Conservation (phyloP, 2,113 vertebrate species). For the Micronisus gabar region DNA sequence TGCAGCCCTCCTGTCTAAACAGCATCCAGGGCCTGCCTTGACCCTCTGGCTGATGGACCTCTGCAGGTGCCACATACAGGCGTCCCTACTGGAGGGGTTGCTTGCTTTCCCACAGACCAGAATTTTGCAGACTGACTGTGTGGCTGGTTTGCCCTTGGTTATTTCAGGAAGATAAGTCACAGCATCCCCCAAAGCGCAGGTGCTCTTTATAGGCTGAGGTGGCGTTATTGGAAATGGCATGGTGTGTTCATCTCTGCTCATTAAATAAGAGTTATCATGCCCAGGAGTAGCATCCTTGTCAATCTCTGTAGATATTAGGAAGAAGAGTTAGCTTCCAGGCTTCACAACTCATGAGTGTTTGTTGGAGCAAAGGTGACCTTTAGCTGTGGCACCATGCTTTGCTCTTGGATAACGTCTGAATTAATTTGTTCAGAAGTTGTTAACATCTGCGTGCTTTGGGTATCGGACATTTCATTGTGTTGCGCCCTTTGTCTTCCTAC, state of each 20-base stretch:
- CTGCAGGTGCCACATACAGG: neutral
- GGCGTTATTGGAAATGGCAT: accelerated
- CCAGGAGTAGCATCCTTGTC: neutral
- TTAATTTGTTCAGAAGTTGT: neutral
- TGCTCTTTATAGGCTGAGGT: neutral
- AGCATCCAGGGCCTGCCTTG: neutral
- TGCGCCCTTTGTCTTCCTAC: neutral
- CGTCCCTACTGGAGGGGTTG: neutral
- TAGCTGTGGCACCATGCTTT: neutral
- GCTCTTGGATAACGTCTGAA: neutral
- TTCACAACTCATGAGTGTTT: neutral
- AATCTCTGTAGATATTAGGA: neutral
- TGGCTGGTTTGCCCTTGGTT: neutral
- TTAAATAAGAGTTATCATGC: neutral
- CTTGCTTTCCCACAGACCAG: neutral
- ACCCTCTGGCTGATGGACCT: neutral
- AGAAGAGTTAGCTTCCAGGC: neutral
- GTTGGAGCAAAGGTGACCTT: neutral
- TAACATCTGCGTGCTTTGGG: neutral
- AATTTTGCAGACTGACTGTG: neutral
- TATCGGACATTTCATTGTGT: accelerated
- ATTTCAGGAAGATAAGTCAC: neutral
- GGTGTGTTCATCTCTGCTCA: neutral
- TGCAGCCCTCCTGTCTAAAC: neutral
- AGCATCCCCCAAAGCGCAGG: neutral